phyloP scores from a whole-genome alignment of 2,888 invertebrate genomes.

The Diarsia rubi region DNA sequence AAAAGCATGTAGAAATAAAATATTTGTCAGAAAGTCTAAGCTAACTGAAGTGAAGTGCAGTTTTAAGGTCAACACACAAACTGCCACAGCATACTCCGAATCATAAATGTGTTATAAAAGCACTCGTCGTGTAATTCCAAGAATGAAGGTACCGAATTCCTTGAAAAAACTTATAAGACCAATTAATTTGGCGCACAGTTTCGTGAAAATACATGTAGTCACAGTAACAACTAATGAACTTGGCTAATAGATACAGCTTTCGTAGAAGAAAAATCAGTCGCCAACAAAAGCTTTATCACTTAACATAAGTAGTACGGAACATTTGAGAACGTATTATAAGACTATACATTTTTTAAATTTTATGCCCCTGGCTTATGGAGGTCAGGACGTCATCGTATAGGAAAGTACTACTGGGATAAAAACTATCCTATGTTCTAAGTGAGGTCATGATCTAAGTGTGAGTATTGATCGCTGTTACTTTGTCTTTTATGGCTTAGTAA shows the following conservation, averaged over 20 bases:
- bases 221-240: conserved; percentile 48
- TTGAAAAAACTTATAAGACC: conserved; percentile 26
- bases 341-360: too few species aligned
- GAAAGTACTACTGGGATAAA: too few species aligned
- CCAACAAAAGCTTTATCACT: conserved; percentile 23
- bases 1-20: neutral
- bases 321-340: too few species aligned
- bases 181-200: conserved; percentile 37
- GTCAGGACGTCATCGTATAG: too few species aligned
- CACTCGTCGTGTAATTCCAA: conserved; percentile 18
- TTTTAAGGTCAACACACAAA: conserved; percentile 13
- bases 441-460: too few species aligned
- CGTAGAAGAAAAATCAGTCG: conserved; percentile 44
- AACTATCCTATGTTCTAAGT: too few species aligned
- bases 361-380: too few species aligned
- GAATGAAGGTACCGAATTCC: conserved; percentile 30
- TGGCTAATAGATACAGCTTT: conserved; percentile 39
- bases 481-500: too few species aligned
- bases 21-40: conserved; percentile 5
- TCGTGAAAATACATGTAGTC: conserved; percentile 28
- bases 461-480: too few species aligned
- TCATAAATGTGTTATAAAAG: conserved; percentile 29
- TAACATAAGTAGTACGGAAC: neutral
- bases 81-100: conserved; percentile 17
- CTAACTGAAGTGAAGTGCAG: conserved; percentile 4